These are phyloP conservation scores for Polypedilum pembai DNA, from an alignment of 1,140 invertebrate species.

Conservation along the genomic window DNA sequence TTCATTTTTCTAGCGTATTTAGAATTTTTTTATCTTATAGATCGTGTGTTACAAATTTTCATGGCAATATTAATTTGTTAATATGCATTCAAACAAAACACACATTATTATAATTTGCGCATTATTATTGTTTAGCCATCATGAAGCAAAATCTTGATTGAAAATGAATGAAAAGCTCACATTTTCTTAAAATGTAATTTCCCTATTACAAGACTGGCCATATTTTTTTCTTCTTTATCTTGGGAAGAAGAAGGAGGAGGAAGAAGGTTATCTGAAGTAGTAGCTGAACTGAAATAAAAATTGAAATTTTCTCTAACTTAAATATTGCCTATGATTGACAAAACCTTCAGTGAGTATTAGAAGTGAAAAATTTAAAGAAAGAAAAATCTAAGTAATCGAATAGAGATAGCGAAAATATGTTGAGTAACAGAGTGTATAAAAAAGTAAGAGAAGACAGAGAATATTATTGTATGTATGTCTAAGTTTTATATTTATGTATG, in stretches of 20 bases:
- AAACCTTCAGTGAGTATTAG: constrained; percentile 8
- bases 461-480: constrained; percentile 20
- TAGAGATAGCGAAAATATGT: neutral
- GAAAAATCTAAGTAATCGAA: neutral
- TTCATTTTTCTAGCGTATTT: no score
- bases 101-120: no score
- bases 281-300: neutral
- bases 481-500: neutral
- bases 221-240: constrained; percentile 19
- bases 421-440: constrained; percentile 29
- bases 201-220: constrained; percentile 23
- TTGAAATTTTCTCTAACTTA: neutral
- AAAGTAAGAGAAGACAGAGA: constrained; percentile 42
- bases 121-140: no score
- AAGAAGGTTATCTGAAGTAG: neutral
- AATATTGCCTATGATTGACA: neutral
- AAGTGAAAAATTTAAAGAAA: neutral
- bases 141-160: no score
- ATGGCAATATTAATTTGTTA: no score
- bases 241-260: constrained; percentile 32
- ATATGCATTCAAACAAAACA: no score
- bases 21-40: no score
- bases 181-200: constrained; percentile 27
- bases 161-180: constrained; percentile 14
- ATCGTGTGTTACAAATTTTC: no score